A percentile compares a stretch with the other conserved stretches of the same genome.
Conservation (phyloP, 2,888 invertebrate genomes). For the Drosophila siamana region DNA sequence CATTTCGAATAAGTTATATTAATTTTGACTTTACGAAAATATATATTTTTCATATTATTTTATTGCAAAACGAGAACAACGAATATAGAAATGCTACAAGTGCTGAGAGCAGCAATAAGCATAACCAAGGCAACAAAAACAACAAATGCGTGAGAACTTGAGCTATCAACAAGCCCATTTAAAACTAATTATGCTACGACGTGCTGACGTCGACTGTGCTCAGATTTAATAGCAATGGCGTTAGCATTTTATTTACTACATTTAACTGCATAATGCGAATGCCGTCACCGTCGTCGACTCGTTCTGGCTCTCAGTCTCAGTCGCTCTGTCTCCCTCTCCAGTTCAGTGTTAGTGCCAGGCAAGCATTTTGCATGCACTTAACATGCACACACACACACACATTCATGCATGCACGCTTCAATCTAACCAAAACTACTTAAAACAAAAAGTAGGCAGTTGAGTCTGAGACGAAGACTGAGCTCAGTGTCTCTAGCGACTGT, state of each 20-base stretch:
- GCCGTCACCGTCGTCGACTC: conserved; percentile 14
- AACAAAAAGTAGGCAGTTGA: conserved; percentile 69
- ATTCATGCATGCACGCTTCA: conserved; percentile 22
- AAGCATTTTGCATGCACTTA: conserved; percentile 74
- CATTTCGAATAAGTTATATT: too few relatives aligned
- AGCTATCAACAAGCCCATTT: conserved; percentile 72
- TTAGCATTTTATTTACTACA: conserved; percentile 80
- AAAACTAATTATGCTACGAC: conserved; percentile 75
- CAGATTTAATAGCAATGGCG: conserved; percentile 71
- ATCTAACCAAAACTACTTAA: conserved; percentile 69
- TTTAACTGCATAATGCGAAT: conserved; percentile 75
- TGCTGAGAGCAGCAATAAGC: conserved; percentile 14
- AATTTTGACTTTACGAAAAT: too few relatives aligned
- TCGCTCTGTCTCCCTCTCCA: conserved; percentile 8
- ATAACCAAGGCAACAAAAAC: conserved; percentile 4
- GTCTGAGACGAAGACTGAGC: conserved; percentile 10
- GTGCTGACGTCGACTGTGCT: conserved; percentile 61
- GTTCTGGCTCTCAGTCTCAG: neutral
- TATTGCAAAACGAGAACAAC: too few relatives aligned
- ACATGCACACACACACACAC: conserved; percentile 31
- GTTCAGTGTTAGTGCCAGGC: conserved; percentile 51
- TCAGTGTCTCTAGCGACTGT: conserved; percentile 9
- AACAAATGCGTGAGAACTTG: conserved; percentile 43
- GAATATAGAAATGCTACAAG: neutral
- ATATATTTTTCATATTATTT: too few relatives aligned